These are phyloP conservation scores for Oscheius sp. DNA, from an alignment of 2,888 invertebrate species.

Conservation along the genomic window DNA sequence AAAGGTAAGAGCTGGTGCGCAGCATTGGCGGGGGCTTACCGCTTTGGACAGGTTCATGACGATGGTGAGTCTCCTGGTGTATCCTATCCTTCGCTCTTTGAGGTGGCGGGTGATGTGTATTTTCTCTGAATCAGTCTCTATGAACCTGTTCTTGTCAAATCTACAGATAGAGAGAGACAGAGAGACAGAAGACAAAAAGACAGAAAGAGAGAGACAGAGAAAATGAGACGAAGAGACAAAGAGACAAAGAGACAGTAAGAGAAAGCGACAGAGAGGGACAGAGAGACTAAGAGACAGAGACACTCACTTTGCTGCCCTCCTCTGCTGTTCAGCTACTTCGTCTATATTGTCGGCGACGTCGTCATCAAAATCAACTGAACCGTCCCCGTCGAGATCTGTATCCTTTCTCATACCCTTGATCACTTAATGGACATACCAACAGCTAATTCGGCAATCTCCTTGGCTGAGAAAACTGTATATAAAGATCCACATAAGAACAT, in stretches of 20 bases:
- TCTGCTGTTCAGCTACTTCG: conserved; percentile 39
- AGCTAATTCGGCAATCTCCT: conserved; percentile 48
- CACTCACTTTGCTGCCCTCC: conserved; percentile 33
- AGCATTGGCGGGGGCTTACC: not conserved
- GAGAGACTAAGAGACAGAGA: not conserved
- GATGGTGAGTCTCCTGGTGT: conserved; percentile 19
- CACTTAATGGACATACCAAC: conserved; percentile 29
- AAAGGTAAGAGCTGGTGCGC: no score
- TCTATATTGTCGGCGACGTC: conserved; percentile 39
- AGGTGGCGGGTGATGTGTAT: conserved; percentile 9
- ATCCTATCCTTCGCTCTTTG: conserved; percentile 13
- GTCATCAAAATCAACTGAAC: conserved; percentile 33
- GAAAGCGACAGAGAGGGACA: no score
- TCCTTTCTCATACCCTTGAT: not conserved
- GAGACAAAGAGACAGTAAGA: no score
- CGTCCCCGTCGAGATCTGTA: conserved; percentile 43
- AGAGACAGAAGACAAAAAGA: no score
- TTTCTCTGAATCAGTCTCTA: conserved; percentile 2
- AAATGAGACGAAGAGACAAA: no score
- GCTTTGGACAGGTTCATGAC: conserved; percentile 7
- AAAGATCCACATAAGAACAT: conserved; percentile 68
- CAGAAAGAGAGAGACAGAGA: no score
- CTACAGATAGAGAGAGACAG: no score
- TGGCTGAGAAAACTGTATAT: conserved; percentile 69
- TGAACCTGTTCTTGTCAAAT: no score